Evolutionary conservation across 2,888 invertebrate species (phyloP), one percentile per base, ranked within the genome.

Genomic region (Leucophenga montana): DNA sequence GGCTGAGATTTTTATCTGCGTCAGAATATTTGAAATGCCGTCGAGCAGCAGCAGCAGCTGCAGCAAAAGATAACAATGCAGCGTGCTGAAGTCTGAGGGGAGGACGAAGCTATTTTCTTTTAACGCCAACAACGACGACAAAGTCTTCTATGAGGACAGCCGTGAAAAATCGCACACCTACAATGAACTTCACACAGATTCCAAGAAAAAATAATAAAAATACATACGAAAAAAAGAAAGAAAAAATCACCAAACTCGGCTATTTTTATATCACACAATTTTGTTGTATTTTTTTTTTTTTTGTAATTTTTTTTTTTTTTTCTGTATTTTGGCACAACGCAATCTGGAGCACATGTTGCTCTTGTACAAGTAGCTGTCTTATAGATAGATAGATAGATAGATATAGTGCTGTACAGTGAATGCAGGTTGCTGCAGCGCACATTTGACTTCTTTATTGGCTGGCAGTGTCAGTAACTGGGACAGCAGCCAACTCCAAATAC

Each of bases 391-490:
- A 53, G 8, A n/a, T 16, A 54, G 14, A 4, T 9, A 18, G 20
- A 39, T 33, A 33, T 3, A 1, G 8, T 39, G 39, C 39, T 6
- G 0, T 16, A 39, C 20, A 11, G 46, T 22, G 11, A 64, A 46
- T 48, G 62, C 62, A 64, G 46, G 22, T 46, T 64, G 48, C 48
- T 44, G 16, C 27, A 46, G 16, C 44, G 44, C 9, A 33, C 14
- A 46, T 20, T 48, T 48, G 4, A 64, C 22, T 64, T 46, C 22
- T 64, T 64, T 46, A 62, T 64, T 48, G 22, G n/a, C 33, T 39
- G 5, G 33, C 39, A 22, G 39, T 27, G 57, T 27, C n/a, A 11
- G 31, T 27, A 57, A 27, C 27, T 27, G 57, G 57, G 31, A n/a
- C 57, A 57, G 57, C 57, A 57, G 31, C 11, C 57, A 50, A 50